Evolutionary conservation across 2,888 invertebrate species (phyloP), one percentile per base, ranked within the genome.

Genomic region (Gnatocerus cornutus): DNA sequence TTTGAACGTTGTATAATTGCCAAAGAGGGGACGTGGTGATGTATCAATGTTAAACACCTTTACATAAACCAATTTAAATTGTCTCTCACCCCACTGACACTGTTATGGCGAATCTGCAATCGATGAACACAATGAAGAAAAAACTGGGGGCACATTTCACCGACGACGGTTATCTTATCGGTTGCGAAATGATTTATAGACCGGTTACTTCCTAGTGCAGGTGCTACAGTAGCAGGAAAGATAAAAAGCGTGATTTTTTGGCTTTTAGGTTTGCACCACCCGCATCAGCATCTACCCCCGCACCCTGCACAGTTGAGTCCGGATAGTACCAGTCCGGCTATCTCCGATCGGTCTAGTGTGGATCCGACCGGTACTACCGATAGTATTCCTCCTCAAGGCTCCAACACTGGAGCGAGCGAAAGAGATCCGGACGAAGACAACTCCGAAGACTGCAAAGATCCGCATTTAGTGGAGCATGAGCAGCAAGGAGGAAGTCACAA

Each of bases 311-410:
- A 82, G 80, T 90, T 92, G 9, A 93, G 93, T 79, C 95, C 95
- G 0, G 95, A 95, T 82, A 95, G 94, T 78, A 95, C 95, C 8
- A 94, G 94, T 52, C 93, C 94, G 1, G 92, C 93, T n/a, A 90
- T 90, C 65, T 93, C 93, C 0, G 93, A 93, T 78, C 85, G 93
- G 0, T 72, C 88, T 85, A 76, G 81, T 73, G 76, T 79, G 48
- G 76, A 81, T 73, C 78, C 81, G 30, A 63, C 69, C 13, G 67
- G 58, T 6, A 50, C 71, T 16, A 27, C 62, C 13, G 70, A 70
- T 29, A 33, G 30, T 81, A 0, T 85, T 84, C 52, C 81, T 78
- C 72, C 84, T 81, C 71, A 85, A 78, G 33, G 84, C 85, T 59
- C 83, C 80, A 73, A 86, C 83, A 84, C 65, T 83, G 84, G 50